Percentiles rank a stretch among this genome's conserved stretches.
Conservation (phyloP, 2,888 invertebrate genomes). For the Lithosia quadra region DNA sequence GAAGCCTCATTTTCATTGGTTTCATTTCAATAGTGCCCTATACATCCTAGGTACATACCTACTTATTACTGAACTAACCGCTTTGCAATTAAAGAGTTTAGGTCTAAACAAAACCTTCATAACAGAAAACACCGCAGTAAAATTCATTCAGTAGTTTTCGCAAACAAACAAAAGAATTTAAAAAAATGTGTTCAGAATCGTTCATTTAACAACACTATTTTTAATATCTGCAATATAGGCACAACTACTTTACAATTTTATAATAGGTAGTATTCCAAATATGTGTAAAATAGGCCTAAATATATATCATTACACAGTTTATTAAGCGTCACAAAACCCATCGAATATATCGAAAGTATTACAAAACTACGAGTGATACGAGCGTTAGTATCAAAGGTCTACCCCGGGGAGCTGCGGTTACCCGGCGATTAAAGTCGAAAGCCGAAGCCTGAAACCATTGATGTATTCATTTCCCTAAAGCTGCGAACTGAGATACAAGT, state of each 20-base stretch:
- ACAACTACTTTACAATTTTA: too few relatives aligned
- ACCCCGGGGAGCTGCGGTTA: conserved; percentile 64
- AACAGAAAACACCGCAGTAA: too few relatives aligned
- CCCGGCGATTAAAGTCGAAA: conserved; percentile 73
- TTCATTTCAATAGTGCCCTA: neutral
- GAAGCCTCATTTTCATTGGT: neutral
- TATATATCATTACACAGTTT: neutral
- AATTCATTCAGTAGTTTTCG: too few relatives aligned
- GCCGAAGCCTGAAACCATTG: conserved; percentile 63
- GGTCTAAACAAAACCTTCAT: too few relatives aligned
- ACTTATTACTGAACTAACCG: too few relatives aligned
- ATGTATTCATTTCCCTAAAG: conserved; percentile 73
- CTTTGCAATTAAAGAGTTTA: too few relatives aligned
- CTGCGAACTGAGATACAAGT: conserved; percentile 64
- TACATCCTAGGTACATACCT: neutral
- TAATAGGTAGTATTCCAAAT: too few relatives aligned
- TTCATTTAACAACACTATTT: too few relatives aligned
- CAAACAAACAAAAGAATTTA: too few relatives aligned
- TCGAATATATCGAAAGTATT: conserved; percentile 19
- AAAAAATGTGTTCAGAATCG: too few relatives aligned
- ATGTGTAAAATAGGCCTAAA: neutral
- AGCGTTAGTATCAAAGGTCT: conserved; percentile 63
- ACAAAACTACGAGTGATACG: conserved; percentile 49
- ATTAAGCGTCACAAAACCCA: neutral
- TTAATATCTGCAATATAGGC: too few relatives aligned